Base-by-base conservation (phyloP, 1,140 invertebrate genomes). In the Eupristina koningsbergeri region DNA sequence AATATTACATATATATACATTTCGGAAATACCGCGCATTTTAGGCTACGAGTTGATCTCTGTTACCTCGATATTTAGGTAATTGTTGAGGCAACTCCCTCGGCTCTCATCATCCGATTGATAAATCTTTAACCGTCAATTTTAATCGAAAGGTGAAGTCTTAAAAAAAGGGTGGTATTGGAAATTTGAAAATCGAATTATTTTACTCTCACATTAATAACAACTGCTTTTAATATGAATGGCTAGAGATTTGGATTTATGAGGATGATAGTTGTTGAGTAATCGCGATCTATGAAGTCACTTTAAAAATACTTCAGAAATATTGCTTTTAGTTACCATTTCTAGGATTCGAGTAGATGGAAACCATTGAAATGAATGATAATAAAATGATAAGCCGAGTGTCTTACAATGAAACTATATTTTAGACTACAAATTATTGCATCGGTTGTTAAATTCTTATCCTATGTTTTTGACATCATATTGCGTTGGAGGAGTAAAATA, bases 21-120 rank as follows among this genome's bases (percentile, higher is more conserved):
- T 41, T n/a, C 41, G 8, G 36, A 41, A 41, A n/a, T 41, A 71
- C 41, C 67, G 67, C 3, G 19, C 39, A 71, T 39, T 71, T 71
- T 41, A 71, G 19, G 22, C 36, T 41, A n/a, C 41, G 36, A 69
- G 67, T 71, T 71, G 36, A n/a, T 71, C 36, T 71, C 64, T 67
- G 17, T 34, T 67, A 41, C 67, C 67, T 71, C 67, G 39, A 71
- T 71, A 71, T 71, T 71, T 41, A 17, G n/a, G 67, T 39, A 71
- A n/a, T 71, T 41, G 6, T 71, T 36, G 11, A 71, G 36, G 11
- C 36, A 31, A 39, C 11, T 41, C 67, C 19, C 0, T 71, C 36
- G 26, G 36, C 36, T 22, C n/a, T 71, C 22, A 26, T 36, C 64
- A 2, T 1, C 47, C 17, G 13, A 7, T 13, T 17, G 15, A 50